Percentiles rank a stretch among this genome's conserved stretches.
Evolutionary conservation across 2,113 vertebrate species (phyloP).

Genomic region (Melanotaenia duboulayi): DNA sequence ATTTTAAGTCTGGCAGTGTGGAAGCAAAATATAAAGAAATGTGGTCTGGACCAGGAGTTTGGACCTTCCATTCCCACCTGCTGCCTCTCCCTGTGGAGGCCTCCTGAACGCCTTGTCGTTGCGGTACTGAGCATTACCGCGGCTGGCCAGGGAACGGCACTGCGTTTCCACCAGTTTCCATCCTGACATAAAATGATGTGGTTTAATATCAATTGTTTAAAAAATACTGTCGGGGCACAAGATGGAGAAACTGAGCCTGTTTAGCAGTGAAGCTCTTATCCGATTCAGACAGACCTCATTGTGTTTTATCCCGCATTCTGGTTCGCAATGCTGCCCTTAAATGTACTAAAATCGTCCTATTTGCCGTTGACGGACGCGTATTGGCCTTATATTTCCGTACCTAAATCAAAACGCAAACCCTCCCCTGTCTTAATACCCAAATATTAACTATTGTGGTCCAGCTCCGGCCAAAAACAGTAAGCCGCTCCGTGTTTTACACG

Average conservation of each 20-base stretch:
- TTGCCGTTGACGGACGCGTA: no score
- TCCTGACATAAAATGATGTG: neutral
- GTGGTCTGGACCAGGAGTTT: no score
- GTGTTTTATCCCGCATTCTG: no score
- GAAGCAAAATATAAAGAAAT: no score
- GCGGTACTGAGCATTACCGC: constrained; percentile 32
- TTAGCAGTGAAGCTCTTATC: neutral
- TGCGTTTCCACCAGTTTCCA: constrained; percentile 31
- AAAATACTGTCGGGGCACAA: no score
- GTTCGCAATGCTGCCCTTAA: no score
- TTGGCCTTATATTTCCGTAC: neutral
- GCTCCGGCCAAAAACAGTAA: constrained; percentile 18
- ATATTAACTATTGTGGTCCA: neutral
- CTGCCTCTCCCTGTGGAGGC: neutral
- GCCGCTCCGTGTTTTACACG: constrained; percentile 66
- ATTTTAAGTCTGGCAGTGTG: no score
- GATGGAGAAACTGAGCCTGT: no score
- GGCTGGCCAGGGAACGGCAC: constrained; percentile 46
- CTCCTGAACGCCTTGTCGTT: neutral
- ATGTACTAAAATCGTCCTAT: no score
- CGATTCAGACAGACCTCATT: neutral
- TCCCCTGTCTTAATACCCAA: neutral
- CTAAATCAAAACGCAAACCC: neutral
- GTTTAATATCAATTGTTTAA: neutral
- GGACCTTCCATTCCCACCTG: neutral